Conservation (phyloP, 2,888 invertebrate genomes). For the Tenodera sinensis region DNA sequence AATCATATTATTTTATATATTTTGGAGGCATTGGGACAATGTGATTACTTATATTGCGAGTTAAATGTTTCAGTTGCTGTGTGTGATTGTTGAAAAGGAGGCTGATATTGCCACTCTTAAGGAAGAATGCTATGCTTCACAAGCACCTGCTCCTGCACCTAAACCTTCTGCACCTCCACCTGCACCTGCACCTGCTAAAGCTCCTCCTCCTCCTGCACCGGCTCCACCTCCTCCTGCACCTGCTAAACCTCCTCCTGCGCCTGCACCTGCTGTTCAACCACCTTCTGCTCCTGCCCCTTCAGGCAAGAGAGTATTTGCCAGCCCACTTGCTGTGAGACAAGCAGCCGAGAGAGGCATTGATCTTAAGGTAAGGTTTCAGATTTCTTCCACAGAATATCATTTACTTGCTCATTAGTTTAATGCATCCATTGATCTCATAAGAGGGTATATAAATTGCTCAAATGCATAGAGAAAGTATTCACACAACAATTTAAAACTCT, state of each 20-base stretch:
- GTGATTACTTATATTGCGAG: too few species aligned
- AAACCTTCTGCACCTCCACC: slow-evolving; percentile 46
- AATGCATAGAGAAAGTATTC: too few species aligned
- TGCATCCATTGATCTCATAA: too few species aligned
- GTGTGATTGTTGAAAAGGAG: slow-evolving; percentile 88
- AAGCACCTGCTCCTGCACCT: slow-evolving; percentile 41
- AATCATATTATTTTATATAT: too few species aligned
- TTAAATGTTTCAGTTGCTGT: slow-evolving; percentile 59
- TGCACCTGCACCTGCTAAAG: slow-evolving; percentile 38
- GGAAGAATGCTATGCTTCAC: slow-evolving; percentile 70
- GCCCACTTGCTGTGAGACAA: slow-evolving; percentile 87
- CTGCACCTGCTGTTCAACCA: background rate
- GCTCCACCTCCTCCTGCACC: slow-evolving; percentile 45
- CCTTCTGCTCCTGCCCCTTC: slow-evolving; percentile 34
- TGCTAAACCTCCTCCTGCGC: slow-evolving; percentile 39
- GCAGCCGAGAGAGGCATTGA: slow-evolving; percentile 74
- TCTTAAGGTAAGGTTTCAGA: slow-evolving; percentile 43
- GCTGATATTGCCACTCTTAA: slow-evolving; percentile 86
- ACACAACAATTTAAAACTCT: too few species aligned
- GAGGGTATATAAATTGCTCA: too few species aligned
- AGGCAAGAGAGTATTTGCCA: slow-evolving; percentile 77
- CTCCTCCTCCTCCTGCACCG: background rate
- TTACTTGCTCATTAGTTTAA: too few species aligned
- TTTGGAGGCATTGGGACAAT: too few species aligned
- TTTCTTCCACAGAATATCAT: too few species aligned